These are phyloP conservation scores for Anguilla megastoma DNA, from an alignment of 2,797 vertebrate genomes.

Conservation along the genomic window DNA sequence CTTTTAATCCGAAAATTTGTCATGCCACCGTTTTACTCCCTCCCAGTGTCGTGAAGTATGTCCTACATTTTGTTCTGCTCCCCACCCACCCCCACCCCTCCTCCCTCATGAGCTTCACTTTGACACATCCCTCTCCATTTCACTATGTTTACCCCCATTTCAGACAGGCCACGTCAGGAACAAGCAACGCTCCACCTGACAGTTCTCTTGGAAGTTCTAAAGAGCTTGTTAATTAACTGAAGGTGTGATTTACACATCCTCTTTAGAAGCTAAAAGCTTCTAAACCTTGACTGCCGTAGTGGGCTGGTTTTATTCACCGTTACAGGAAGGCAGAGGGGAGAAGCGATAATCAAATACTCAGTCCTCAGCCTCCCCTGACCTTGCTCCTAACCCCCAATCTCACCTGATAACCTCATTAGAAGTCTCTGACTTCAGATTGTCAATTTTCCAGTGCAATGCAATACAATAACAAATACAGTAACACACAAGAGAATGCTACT, in stretches of 20 bases:
- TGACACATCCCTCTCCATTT: background rate
- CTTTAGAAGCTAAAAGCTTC: background rate
- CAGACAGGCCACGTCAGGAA: background rate
- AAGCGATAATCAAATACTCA: background rate
- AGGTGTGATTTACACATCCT: background rate
- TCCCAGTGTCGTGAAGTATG: background rate
- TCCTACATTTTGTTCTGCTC: background rate
- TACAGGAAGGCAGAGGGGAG: background rate
- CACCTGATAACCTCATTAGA: background rate
- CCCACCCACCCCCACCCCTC: background rate
- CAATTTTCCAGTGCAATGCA: background rate
- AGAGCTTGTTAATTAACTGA: background rate
- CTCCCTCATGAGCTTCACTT: background rate
- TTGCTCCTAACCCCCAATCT: background rate
- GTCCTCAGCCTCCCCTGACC: background rate
- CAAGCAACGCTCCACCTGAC: background rate
- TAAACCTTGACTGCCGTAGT: background rate
- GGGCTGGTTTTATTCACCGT: background rate
- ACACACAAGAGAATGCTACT: background rate
- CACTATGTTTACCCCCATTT: background rate
- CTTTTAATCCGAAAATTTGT: slow-evolving; percentile 22
- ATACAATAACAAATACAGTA: background rate
- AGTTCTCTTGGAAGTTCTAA: background rate
- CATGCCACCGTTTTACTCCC: slow-evolving; percentile 11
- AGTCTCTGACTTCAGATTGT: background rate